Evolutionary conservation across 1,140 invertebrate genomes (phyloP).

Genomic region (Psilanteris sp.): DNA sequence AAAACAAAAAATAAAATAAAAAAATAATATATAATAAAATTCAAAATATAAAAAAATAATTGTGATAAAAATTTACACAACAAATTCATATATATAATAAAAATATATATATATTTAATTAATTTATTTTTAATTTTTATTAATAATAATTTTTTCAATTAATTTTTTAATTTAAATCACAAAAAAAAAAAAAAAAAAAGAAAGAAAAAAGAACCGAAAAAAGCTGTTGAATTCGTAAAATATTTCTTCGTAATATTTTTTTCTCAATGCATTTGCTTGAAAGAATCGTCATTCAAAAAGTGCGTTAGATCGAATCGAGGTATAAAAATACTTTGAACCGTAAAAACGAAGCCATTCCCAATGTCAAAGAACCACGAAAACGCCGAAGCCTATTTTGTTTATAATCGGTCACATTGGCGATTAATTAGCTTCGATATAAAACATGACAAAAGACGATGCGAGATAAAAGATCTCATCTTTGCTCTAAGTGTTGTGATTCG

Average conservation of each 20-base stretch:
- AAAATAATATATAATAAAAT: conserved; percentile 56
- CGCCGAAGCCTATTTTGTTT: neutral
- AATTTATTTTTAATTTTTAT: too few relatives aligned
- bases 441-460: conserved; percentile 40
- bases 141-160: too few relatives aligned
- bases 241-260: conserved; percentile 30
- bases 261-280: conserved; percentile 9
- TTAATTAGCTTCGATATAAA: conserved; percentile 41
- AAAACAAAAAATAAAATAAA: too few relatives aligned
- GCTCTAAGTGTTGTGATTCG: conserved; percentile 29
- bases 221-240: too few relatives aligned
- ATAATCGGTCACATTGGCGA: neutral
- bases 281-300: conserved; percentile 22
- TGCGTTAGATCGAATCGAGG: conserved; percentile 22
- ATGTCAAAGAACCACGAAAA: conserved; percentile 30
- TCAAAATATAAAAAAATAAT: too few relatives aligned
- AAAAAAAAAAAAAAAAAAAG: neutral
- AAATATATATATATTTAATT: too few relatives aligned
- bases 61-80: too few relatives aligned
- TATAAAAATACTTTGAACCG: conserved; percentile 49
- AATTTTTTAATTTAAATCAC: too few relatives aligned
- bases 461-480: conserved; percentile 40
- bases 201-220: neutral
- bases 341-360: conserved; percentile 30
- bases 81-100: too few relatives aligned